Evolutionary conservation across 2,113 vertebrate species (phyloP).

Genomic region (Oryzias javanicus): DNA sequence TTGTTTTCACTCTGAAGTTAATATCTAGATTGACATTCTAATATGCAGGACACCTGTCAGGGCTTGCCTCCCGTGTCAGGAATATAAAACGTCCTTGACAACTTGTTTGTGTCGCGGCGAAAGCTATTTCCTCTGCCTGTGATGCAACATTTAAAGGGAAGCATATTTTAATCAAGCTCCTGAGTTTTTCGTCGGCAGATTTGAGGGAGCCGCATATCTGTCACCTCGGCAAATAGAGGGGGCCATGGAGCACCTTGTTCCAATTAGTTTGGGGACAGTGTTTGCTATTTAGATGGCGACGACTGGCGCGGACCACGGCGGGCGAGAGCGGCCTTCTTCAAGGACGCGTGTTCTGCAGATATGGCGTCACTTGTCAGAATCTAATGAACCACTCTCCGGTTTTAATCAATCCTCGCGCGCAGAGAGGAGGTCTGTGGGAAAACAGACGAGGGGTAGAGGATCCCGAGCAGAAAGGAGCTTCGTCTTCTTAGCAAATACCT

Average conservation of each 20-base stretch:
- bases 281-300: constrained; percentile 47
- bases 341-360: constrained; percentile 60
- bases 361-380: constrained; percentile 62
- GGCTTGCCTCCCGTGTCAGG: constrained; percentile 21
- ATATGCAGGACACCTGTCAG: constrained; percentile 34
- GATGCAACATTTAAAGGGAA: constrained; percentile 43
- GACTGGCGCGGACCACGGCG: constrained; percentile 29
- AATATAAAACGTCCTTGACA: constrained; percentile 50
- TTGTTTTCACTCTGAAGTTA: constrained; percentile 35
- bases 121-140: constrained; percentile 41
- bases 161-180: constrained; percentile 54
- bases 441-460: constrained; percentile 6
- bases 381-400: constrained; percentile 62
- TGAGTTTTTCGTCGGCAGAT: constrained; percentile 41
- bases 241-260: constrained; percentile 62
- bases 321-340: constrained; percentile 35
- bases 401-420: constrained; percentile 61
- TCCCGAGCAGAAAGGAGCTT: constrained; percentile 20
- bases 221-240: constrained; percentile 47
- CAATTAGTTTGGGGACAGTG: constrained; percentile 61
- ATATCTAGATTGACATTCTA: constrained; percentile 42
- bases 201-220: constrained; percentile 38
- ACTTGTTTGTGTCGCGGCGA: constrained; percentile 45
- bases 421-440: constrained; percentile 20
- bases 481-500: constrained; percentile 24